Percentiles rank a stretch among this genome's conserved stretches.
These are phyloP conservation scores for Geophilus truncorum DNA, from an alignment of 2,888 invertebrate species.

Conservation along the genomic window DNA sequence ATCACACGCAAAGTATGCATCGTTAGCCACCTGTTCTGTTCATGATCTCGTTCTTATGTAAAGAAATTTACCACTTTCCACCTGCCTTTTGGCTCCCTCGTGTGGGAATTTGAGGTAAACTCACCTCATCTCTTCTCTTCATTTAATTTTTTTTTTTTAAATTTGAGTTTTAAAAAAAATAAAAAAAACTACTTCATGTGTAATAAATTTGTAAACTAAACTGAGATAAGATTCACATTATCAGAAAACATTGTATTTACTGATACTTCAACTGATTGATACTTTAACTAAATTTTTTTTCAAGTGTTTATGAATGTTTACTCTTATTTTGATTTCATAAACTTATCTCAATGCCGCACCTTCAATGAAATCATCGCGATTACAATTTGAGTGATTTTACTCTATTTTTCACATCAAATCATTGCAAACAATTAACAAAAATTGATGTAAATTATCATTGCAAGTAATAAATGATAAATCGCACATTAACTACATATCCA, in stretches of 20 bases:
- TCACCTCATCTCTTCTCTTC: not conserved
- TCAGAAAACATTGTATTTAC: no score
- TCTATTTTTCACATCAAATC: not conserved
- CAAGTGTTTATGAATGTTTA: no score
- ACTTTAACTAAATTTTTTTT: no score
- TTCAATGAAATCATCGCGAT: not conserved
- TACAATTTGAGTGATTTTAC: no score
- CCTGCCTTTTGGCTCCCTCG: slow-evolving; percentile 16
- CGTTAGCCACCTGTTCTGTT: slow-evolving; percentile 21
- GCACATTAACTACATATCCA: not conserved
- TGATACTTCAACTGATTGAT: no score
- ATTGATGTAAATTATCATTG: not conserved
- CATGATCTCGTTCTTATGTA: not conserved
- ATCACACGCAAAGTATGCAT: slow-evolving; percentile 24
- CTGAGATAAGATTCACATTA: no score
- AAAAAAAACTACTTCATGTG: no score
- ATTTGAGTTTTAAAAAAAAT: not conserved
- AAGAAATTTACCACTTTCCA: slow-evolving; percentile 2
- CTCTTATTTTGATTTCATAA: not conserved
- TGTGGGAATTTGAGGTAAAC: not conserved
- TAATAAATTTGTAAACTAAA: no score
- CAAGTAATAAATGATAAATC: not conserved
- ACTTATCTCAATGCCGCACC: not conserved
- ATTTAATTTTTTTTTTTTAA: not conserved
- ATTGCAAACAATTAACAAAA: not conserved